Percentiles rank a stretch among this genome's conserved stretches.
phyloP scores from a whole-genome alignment of 2,797 vertebrate species.

The Gadopsis bispinosus region DNA sequence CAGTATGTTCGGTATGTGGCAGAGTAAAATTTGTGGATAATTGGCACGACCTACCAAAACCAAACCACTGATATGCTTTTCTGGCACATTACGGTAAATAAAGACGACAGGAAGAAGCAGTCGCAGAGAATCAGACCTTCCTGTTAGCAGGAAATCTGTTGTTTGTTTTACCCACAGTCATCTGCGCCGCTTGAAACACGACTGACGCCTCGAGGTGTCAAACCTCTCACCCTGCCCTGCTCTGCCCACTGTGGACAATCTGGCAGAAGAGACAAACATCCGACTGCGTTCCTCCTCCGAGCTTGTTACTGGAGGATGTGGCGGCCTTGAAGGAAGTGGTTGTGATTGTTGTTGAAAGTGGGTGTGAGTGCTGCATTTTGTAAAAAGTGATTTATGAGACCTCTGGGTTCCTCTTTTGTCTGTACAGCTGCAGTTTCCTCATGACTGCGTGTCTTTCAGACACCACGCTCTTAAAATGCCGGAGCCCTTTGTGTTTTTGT shows the following conservation, averaged over 20 bases:
- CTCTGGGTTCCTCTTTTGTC: conserved; percentile 65
- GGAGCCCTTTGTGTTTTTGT: conserved; percentile 59
- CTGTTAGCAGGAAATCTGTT: conserved; percentile 21
- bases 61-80: conserved; percentile 16
- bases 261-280: conserved; percentile 55
- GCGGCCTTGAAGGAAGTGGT: conserved; percentile 59
- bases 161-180: neutral
- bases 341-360: conserved; percentile 51
- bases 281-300: conserved; percentile 9
- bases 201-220: neutral
- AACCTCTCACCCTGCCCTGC: neutral
- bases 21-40: neutral
- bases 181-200: neutral
- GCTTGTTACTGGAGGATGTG: conserved; percentile 53
- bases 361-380: conserved; percentile 57
- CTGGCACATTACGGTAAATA: neutral
- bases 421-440: conserved; percentile 64
- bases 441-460: conserved; percentile 57
- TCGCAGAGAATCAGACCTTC: conserved; percentile 12
- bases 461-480: conserved; percentile 52
- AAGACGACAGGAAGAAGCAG: conserved; percentile 8
- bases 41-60: neutral
- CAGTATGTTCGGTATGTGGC: neutral
- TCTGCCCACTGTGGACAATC: neutral
- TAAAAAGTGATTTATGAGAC: conserved; percentile 70